phyloP scores from a whole-genome alignment of 2,797 vertebrate species.

The Cynodonichthys magdalenae region DNA sequence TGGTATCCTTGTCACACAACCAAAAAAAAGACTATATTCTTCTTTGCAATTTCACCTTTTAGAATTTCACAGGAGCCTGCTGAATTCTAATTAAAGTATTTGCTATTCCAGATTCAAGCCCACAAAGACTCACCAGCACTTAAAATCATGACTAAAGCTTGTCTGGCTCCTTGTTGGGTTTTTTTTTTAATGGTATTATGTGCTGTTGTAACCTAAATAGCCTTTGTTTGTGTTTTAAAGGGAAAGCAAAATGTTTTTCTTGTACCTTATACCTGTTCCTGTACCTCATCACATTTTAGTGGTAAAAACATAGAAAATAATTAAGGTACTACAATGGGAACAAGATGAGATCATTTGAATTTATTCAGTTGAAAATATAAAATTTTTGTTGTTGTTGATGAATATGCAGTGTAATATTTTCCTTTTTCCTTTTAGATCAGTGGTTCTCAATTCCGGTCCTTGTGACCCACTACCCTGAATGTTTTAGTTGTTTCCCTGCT shows the following conservation, averaged over 20 bases:
- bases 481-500: too few species aligned
- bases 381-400: too few species aligned
- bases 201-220: too few species aligned
- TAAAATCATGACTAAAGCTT: neutral
- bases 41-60: slow-evolving; percentile 31
- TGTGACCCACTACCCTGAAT: too few species aligned
- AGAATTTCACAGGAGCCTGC: slow-evolving; percentile 15
- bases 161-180: neutral
- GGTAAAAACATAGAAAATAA: too few species aligned
- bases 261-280: neutral
- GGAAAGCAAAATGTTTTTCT: too few species aligned
- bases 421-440: too few species aligned
- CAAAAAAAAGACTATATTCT: slow-evolving; percentile 20
- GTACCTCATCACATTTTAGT: neutral
- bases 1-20: slow-evolving; percentile 22
- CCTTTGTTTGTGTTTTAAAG: neutral
- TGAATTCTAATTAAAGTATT: slow-evolving; percentile 28
- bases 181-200: neutral
- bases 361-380: too few species aligned
- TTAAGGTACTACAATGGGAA: too few species aligned
- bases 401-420: too few species aligned
- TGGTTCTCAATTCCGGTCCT: too few species aligned
- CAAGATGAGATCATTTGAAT: too few species aligned
- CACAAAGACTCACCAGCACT: neutral
- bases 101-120: slow-evolving; percentile 16